A percentile compares a stretch with the other conserved stretches of the same genome.
These are phyloP conservation scores for Umimayanthus kanabou DNA, from an alignment of 92 coral and sea anemone species.

Conservation along the genomic window DNA sequence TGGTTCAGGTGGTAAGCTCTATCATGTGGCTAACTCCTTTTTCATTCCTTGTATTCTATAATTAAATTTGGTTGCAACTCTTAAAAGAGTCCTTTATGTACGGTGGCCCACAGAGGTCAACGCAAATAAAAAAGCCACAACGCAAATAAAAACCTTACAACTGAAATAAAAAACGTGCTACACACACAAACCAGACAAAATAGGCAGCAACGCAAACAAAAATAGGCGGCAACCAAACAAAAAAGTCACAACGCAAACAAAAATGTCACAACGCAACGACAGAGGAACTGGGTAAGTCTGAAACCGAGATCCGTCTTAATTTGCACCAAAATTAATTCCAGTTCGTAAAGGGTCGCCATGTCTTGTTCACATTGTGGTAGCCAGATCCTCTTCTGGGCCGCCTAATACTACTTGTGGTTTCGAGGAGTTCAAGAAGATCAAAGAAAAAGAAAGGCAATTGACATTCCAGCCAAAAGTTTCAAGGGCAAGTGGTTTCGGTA, in stretches of 20 bases:
- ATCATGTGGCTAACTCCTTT: slow-evolving; percentile 11
- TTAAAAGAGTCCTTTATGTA: slow-evolving; percentile 37
- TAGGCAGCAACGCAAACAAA: too few relatives aligned
- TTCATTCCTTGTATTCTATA: slow-evolving; percentile 27
- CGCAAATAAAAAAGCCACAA: too few relatives aligned
- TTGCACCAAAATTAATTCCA: too few relatives aligned
- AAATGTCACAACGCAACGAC: too few relatives aligned
- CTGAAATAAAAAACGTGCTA: too few relatives aligned
- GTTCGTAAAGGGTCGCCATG: slow-evolving; percentile 22
- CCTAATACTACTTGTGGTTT: slow-evolving; percentile 34
- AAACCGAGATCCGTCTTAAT: too few relatives aligned
- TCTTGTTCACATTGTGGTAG: slow-evolving; percentile 48
- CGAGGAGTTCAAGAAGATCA: slow-evolving; percentile 47
- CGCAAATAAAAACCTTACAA: too few relatives aligned
- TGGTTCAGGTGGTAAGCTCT: background rate
- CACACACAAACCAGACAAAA: too few relatives aligned
- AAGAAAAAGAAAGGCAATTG: slow-evolving; percentile 61
- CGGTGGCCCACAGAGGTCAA: too few relatives aligned
- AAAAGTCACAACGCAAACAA: too few relatives aligned
- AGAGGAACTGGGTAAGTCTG: too few relatives aligned
- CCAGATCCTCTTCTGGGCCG: background rate
- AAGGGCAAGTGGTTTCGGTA: slow-evolving; percentile 33
- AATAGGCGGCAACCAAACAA: too few relatives aligned
- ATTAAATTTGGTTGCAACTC: slow-evolving; percentile 37
- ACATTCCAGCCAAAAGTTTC: slow-evolving; percentile 55